These are phyloP conservation scores for Strix aluco DNA, from an alignment of 2,113 vertebrate genomes.

Conservation along the genomic window DNA sequence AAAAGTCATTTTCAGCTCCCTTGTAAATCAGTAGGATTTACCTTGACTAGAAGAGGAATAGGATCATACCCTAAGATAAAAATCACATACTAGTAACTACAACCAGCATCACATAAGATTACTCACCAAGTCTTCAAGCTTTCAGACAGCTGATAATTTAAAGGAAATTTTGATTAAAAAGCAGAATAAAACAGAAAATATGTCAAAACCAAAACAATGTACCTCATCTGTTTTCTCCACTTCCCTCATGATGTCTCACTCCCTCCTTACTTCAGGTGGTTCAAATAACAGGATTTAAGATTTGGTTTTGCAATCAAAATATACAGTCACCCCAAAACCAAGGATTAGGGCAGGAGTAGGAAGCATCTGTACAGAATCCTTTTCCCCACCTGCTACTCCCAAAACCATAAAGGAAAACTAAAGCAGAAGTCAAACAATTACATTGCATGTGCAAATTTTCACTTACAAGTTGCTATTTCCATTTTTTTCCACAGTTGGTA, in stretches of 20 bases:
- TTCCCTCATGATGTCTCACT: neutral
- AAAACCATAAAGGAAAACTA: neutral
- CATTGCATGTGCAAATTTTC: neutral
- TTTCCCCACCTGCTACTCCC: neutral
- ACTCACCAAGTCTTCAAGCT: neutral
- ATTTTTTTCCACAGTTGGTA: neutral
- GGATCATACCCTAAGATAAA: neutral
- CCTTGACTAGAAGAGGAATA: neutral
- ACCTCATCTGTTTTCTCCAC: neutral
- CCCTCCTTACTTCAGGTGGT: neutral
- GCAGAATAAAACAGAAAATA: neutral
- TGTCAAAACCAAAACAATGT: neutral
- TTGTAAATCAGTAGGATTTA: neutral
- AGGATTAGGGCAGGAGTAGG: neutral
- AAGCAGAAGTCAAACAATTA: neutral
- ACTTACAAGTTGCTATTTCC: neutral
- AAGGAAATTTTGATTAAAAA: neutral
- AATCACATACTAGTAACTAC: neutral
- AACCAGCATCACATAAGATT: neutral
- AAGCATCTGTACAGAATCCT: neutral
- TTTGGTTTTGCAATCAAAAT: neutral
- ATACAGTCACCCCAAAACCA: neutral
- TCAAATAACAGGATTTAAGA: neutral
- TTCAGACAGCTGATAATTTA: neutral
- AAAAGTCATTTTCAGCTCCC: neutral